Evolutionary conservation across 1,140 invertebrate species (phyloP), one percentile per base, ranked within the genome.

Genomic region (Cataglyphis hispanica): DNA sequence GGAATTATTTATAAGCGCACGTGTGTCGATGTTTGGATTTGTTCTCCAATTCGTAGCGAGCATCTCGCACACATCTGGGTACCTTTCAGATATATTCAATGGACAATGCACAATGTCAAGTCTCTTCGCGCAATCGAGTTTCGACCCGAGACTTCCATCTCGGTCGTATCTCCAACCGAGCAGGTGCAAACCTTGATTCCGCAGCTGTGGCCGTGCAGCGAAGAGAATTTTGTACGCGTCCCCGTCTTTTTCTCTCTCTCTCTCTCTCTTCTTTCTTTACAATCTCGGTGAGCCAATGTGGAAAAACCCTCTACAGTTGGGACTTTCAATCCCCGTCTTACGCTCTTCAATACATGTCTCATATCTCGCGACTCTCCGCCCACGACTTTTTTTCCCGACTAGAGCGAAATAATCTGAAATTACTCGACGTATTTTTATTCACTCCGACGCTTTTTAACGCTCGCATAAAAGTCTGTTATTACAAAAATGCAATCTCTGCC

Each of bases 101-200:
- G 76, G 61, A 89, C 87, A 87, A 90, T 81, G 75, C 81, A 83
- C 85, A 76, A 87, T 72, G 87, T 90, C 78, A 64, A 58, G 81
- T 86, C 22, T 86, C 27, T 40, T 74, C 50, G 53, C 78, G 67
- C 66, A 83, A 84, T 86, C 19, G 85, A 72, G 64, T 86, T 89
- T 69, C 46, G 53, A 74, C 66, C 63, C n/a, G 46, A 25, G 31
- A 50, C 31, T 40, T 67, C 31, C 56, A 60, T 56, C 60, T 31
- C 50, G 34, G 58, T 34, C 50, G 46, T 84, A 46, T 84, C 40
- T 64, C 69, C 53, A 46, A 40, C 40, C 40, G 70, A 70, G 83
- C 89, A 90, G 89, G 89, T 90, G 89, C 89, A 83, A 90, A 72
- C 64, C 61, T 86, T 74, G 89, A 90, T 90, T 90, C 86, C 70